A percentile compares a stretch with the other conserved stretches of the same genome.
phyloP scores from a whole-genome alignment of 2,113 vertebrate genomes.

The Zapus hudsonius region DNA sequence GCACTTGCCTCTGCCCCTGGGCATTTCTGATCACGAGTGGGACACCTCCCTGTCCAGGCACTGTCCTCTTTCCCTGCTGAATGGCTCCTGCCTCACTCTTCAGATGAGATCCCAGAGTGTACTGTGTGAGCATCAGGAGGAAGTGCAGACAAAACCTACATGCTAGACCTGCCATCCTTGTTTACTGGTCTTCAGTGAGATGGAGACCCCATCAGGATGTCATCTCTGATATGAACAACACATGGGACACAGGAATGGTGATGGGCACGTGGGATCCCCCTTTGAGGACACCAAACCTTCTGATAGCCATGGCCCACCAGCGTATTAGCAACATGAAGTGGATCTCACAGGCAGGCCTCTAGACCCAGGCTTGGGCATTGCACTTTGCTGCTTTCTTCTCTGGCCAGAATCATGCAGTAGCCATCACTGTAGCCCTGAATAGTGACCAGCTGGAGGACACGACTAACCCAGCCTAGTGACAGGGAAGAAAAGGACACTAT shows the following conservation, averaged over 20 bases:
- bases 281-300: background rate
- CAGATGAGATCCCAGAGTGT: background rate
- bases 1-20: background rate
- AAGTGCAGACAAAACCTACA: background rate
- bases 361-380: background rate
- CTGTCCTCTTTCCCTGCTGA: background rate
- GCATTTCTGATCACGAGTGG: accelerated
- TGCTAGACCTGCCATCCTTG: background rate
- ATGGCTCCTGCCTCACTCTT: accelerated
- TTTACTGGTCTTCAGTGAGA: background rate
- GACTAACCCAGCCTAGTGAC: background rate
- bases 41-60: accelerated
- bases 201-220: background rate
- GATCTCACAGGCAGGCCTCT: background rate
- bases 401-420: background rate
- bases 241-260: too few species aligned
- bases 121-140: background rate
- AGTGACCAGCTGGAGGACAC: background rate
- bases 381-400: background rate
- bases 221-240: background rate
- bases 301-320: background rate
- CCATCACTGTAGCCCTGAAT: background rate
- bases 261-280: too few species aligned
- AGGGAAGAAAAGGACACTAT: background rate
- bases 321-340: background rate